These are phyloP conservation scores for Phyllotreta cruciferae DNA, from an alignment of 2,888 invertebrate genomes.

Conservation along the genomic window DNA sequence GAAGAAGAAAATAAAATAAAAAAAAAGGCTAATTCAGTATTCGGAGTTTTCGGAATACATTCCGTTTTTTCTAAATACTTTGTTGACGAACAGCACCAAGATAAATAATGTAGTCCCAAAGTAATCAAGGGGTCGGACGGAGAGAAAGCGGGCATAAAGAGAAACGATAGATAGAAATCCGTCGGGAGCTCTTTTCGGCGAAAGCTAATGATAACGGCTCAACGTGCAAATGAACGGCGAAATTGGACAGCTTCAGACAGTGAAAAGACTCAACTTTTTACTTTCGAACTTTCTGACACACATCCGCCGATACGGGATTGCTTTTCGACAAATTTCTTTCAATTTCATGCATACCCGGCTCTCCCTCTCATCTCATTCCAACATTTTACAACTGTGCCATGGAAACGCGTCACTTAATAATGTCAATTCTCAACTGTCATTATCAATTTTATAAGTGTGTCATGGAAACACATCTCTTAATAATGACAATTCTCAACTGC, in stretches of 20 bases:
- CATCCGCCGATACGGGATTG: conserved; percentile 33
- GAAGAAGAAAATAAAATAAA: too few species aligned
- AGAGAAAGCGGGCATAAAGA: conserved; percentile 28
- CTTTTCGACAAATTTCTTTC: neutral
- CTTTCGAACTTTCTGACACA: conserved; percentile 31
- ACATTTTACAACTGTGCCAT: too few species aligned
- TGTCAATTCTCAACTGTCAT: too few species aligned
- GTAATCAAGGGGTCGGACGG: conserved; percentile 23
- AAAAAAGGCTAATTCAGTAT: too few species aligned
- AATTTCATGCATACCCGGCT: too few species aligned
- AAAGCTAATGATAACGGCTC: conserved; percentile 52
- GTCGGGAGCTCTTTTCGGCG: conserved; percentile 48
- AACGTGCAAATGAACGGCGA: conserved; percentile 53
- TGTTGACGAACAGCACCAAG: conserved; percentile 27
- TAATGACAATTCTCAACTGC: too few species aligned
- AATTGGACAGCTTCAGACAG: conserved; percentile 49
- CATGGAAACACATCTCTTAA: too few species aligned
- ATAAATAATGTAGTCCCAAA: conserved; percentile 30
- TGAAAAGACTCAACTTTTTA: conserved; percentile 33
- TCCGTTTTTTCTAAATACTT: conserved; percentile 23
- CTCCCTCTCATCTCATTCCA: too few species aligned
- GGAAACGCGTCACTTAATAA: too few species aligned
- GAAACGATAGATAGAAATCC: conserved; percentile 42
- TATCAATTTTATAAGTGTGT: too few species aligned
- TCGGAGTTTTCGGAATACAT: too few species aligned